Evolutionary conservation across 2,888 invertebrate species (phyloP), one percentile per base, ranked within the genome.

Genomic region (Anaspis maculata): DNA sequence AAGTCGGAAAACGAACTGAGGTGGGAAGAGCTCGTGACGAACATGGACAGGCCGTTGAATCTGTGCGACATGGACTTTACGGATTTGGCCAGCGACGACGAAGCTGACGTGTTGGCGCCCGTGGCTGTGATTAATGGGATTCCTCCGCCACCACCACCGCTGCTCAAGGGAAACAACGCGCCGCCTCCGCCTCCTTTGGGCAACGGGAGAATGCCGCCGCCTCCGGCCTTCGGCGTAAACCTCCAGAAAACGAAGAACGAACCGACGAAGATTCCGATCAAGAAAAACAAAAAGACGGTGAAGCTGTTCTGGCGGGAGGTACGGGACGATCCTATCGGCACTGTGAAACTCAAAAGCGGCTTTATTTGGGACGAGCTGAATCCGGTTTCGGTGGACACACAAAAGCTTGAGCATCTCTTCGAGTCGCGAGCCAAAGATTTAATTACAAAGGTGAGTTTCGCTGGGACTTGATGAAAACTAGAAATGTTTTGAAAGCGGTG

Each of bases 231-330:
- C 38, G 64, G 62, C 15, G 57, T 46, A n/a, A 57, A 48, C 35
- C 30, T 61, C 5, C 57, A 57, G 34, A 50, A 48, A 32, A 10
- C 14, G n/a, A 61, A 51, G 46, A 43, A 43, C 31, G 43, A 45
- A 14, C 60, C 67, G 35, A 70, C 53, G 57, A 68, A 56, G 62
- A 71, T 41, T 62, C 76, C 66, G 1, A 73, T 78, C 23, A 84
- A 80, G 61, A 91, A 91, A 61, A 91, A 83, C 58, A 95, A 95
- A 68, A 92, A 96, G 63, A 97, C 97, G 13, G 87, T 98, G 9
- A 95, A 95, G 66, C 70, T 98, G 30, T 98, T 98, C 65, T 99
- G 98, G 98, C 88, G 88, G 59, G 94, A 97, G 66, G 86, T 90
- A 4, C 77, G 86, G 47, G 89, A 88, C 45, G 80, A 81, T 56